These are phyloP conservation scores for Delia radicum DNA, from an alignment of 1,140 invertebrate genomes.

Conservation along the genomic window DNA sequence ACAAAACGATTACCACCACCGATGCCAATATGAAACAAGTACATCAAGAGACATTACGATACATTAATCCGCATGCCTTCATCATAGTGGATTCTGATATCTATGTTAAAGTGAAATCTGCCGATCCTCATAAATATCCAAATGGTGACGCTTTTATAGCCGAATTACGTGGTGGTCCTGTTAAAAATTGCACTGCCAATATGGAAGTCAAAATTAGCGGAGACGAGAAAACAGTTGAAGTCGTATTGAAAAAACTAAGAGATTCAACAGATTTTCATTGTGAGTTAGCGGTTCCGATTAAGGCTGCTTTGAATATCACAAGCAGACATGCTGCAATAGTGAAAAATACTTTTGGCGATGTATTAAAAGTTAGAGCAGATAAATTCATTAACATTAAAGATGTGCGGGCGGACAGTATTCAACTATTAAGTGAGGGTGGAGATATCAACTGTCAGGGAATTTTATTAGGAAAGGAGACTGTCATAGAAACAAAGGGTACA, in stretches of 20 bases:
- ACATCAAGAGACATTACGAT: slow-evolving; percentile 43
- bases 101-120: slow-evolving; percentile 35
- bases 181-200: slow-evolving; percentile 34
- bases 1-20: background rate
- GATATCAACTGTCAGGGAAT: slow-evolving; percentile 42
- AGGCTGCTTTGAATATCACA: slow-evolving; percentile 36
- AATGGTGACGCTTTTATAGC: slow-evolving; percentile 44
- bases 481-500: slow-evolving; percentile 35
- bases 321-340: slow-evolving; percentile 34
- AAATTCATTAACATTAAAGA: slow-evolving; percentile 42
- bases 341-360: slow-evolving; percentile 38
- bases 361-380: slow-evolving; percentile 33
- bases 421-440: slow-evolving; percentile 37
- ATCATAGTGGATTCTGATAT: slow-evolving; percentile 45
- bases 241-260: slow-evolving; percentile 34
- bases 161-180: slow-evolving; percentile 35
- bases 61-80: slow-evolving; percentile 44
- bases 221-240: slow-evolving; percentile 40
- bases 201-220: slow-evolving; percentile 37
- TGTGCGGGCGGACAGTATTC: slow-evolving; percentile 37
- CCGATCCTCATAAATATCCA: slow-evolving; percentile 42
- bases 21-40: slow-evolving; percentile 29
- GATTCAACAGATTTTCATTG: slow-evolving; percentile 35
- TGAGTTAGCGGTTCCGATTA: slow-evolving; percentile 41
- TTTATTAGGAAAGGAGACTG: slow-evolving; percentile 39